phyloP scores from a whole-genome alignment of 35 echinoderm and acorn worm genomes.

The Lytechinus pictus region DNA sequence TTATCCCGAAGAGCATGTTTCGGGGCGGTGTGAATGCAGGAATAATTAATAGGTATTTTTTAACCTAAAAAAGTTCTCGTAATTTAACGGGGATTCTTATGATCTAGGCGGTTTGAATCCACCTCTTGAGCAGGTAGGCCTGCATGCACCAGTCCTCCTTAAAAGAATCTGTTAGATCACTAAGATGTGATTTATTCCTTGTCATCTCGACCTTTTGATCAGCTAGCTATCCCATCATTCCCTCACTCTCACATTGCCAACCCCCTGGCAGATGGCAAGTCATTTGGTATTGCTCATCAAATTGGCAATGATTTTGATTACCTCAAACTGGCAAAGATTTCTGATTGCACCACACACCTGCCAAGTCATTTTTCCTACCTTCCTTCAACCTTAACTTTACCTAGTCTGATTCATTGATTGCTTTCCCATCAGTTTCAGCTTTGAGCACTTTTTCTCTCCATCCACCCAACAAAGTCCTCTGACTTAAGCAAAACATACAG shows the following conservation, averaged over 20 bases:
- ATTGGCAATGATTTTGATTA: constrained; percentile 59
- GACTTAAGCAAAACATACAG: neutral
- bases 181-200: constrained; percentile 13
- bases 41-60: too few relatives aligned
- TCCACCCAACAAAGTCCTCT: neutral
- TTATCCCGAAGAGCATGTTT: too few relatives aligned
- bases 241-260: constrained; percentile 1
- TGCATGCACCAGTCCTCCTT: neutral
- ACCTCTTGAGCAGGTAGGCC: neutral
- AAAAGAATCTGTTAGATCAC: neutral
- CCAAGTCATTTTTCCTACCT: constrained; percentile 19
- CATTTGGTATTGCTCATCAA: constrained; percentile 38
- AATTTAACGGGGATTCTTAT: too few relatives aligned
- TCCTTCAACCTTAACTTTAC: constrained; percentile 26
- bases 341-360: constrained; percentile 50
- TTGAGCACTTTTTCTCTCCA: neutral
- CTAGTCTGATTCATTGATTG: constrained; percentile 26
- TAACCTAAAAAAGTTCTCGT: too few relatives aligned
- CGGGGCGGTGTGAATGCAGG: too few relatives aligned
- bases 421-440: constrained; percentile 13
- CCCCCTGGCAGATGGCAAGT: constrained; percentile 27
- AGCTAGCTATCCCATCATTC: constrained; percentile 13
- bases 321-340: constrained; percentile 53
- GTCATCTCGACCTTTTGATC: neutral
- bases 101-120: too few relatives aligned